phyloP scores from a whole-genome alignment of 2,113 vertebrate genomes.

The Aptenodytes forsteri region DNA sequence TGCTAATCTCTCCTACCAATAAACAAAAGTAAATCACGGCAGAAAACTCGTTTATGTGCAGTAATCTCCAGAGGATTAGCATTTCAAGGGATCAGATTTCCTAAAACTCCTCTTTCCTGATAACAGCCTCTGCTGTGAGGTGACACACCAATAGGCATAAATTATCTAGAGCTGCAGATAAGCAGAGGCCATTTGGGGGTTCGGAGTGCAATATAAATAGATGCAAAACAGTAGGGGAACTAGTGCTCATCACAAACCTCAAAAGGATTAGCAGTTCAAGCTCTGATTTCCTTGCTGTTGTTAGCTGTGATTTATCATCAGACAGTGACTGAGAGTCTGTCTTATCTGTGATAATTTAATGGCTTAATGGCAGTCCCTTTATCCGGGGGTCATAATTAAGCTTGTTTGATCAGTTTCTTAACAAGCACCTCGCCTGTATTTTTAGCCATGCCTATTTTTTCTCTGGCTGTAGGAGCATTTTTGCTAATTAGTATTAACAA shows the following conservation, averaged over 20 bases:
- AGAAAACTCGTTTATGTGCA: slow-evolving; percentile 65
- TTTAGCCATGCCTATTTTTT: slow-evolving; percentile 46
- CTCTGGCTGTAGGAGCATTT: slow-evolving; percentile 5
- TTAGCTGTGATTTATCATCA: slow-evolving; percentile 75
- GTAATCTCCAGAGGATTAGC: slow-evolving; percentile 74
- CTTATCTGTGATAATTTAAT: slow-evolving; percentile 78
- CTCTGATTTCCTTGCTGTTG: slow-evolving; percentile 68
- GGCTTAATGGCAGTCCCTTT: slow-evolving; percentile 75
- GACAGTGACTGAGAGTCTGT: slow-evolving; percentile 61
- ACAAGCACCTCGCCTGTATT: slow-evolving; percentile 66
- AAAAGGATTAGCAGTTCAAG: slow-evolving; percentile 74
- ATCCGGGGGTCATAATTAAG: slow-evolving; percentile 80
- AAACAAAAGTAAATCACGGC: slow-evolving; percentile 73
- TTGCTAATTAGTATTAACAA: slow-evolving; percentile 68
- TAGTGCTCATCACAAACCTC: slow-evolving; percentile 68
- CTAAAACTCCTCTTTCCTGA: slow-evolving; percentile 71
- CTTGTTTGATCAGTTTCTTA: slow-evolving; percentile 75
- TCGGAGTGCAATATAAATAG: slow-evolving; percentile 74
- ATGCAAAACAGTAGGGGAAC: slow-evolving; percentile 73
- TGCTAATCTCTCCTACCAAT: slow-evolving; percentile 63
- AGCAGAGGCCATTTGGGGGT: slow-evolving; percentile 72
- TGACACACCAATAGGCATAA: slow-evolving; percentile 76
- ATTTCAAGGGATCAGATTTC: slow-evolving; percentile 77
- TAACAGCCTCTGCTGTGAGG: slow-evolving; percentile 69
- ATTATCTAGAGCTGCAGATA: slow-evolving; percentile 80